These are phyloP conservation scores for Orycteropus afer DNA, from an alignment of 2,113 vertebrate species.

Conservation along the genomic window DNA sequence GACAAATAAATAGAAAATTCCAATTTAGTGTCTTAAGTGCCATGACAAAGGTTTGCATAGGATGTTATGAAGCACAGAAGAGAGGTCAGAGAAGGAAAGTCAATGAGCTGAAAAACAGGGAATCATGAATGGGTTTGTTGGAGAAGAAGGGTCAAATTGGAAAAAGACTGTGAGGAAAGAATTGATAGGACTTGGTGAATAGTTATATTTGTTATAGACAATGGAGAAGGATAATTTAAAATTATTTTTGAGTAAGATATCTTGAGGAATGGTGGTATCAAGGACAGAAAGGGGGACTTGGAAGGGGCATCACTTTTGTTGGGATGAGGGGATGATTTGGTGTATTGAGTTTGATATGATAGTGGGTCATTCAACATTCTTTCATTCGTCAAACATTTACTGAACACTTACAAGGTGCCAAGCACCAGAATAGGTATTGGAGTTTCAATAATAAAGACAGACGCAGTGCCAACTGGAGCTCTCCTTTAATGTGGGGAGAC, in stretches of 20 bases:
- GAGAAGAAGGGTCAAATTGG: neutral
- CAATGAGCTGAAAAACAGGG: neutral
- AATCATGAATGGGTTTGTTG: slow-evolving; percentile 29
- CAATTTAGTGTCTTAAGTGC: slow-evolving; percentile 18
- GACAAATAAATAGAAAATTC: neutral
- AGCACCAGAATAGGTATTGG: neutral
- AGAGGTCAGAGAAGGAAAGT: neutral
- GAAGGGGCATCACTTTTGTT: slow-evolving; percentile 2
- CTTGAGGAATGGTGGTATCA: slow-evolving; percentile 8
- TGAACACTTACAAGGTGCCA: neutral
- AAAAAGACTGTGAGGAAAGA: neutral
- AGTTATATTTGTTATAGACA: neutral
- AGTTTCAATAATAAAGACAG: neutral
- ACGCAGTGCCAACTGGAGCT: neutral
- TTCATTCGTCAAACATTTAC: slow-evolving; percentile 46
- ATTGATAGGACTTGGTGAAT: neutral
- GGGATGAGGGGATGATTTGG: slow-evolving; percentile 29
- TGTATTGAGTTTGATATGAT: slow-evolving; percentile 18
- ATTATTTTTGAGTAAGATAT: neutral
- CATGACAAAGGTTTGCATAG: neutral
- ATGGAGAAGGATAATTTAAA: neutral
- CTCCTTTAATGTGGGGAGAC: slow-evolving; percentile 8
- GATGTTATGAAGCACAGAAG: neutral
- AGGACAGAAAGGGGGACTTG: slow-evolving; percentile 7
- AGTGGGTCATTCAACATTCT: slow-evolving; percentile 4